Conservation (phyloP, 2,113 vertebrate species). For the Crotalus helleri region DNA sequence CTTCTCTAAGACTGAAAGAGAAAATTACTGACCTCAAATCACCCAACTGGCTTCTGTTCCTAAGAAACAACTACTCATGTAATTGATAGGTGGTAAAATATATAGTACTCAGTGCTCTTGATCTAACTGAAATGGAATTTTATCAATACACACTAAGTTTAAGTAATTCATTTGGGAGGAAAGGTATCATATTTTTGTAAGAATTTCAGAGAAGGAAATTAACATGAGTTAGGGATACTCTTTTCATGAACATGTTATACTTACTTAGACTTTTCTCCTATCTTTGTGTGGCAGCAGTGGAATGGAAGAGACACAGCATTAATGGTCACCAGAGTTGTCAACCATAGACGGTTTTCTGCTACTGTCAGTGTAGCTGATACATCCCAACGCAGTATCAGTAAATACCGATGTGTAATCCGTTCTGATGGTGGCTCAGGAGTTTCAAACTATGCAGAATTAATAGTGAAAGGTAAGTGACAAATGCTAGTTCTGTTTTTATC, state of each 20-base stretch:
- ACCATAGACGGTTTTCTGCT: conserved; percentile 91
- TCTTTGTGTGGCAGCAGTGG: conserved; percentile 81
- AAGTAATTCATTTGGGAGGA: neutral
- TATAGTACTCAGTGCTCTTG: neutral
- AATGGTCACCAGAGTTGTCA: conserved; percentile 95
- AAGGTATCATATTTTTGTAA: neutral
- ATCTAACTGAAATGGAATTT: neutral
- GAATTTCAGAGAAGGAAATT: neutral
- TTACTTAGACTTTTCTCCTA: neutral
- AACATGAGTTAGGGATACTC: neutral
- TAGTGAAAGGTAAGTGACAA: conserved; percentile 87
- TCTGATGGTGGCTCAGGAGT: conserved; percentile 92
- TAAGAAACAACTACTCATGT: neutral
- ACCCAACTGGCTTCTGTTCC: neutral
- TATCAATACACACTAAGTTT: neutral
- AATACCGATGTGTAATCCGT: conserved; percentile 93
- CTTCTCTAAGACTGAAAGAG: neutral
- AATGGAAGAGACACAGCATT: conserved; percentile 90
- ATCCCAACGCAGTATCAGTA: conserved; percentile 87
- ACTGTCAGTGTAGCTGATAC: conserved; percentile 92
- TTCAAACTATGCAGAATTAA: conserved; percentile 94
- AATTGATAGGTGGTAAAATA: neutral
- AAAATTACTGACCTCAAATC: neutral
- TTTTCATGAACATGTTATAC: neutral
- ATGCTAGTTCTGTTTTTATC: neutral